phyloP scores from a whole-genome alignment of 2,113 vertebrate species.

The Scopus umbretta region DNA sequence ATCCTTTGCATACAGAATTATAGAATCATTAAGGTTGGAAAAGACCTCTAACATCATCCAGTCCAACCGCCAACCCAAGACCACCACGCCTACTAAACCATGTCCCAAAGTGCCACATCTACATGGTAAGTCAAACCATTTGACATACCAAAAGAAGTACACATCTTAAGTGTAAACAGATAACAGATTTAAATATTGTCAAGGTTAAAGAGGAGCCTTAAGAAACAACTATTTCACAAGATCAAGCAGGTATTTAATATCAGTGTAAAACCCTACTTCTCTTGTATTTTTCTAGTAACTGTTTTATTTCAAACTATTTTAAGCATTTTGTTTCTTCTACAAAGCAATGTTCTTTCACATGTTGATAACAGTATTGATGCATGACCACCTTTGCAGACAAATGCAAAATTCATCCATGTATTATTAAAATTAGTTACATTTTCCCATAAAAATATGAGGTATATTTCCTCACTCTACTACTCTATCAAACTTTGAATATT shows the following conservation, averaged over 20 bases:
- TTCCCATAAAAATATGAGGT: not conserved
- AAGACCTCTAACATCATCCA: too few species aligned
- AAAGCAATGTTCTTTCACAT: not conserved
- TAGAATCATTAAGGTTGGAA: too few species aligned
- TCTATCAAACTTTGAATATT: not conserved
- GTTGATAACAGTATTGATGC: not conserved
- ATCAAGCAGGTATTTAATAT: fast-evolving
- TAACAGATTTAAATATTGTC: not conserved
- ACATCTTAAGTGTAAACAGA: not conserved
- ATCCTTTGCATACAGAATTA: not conserved
- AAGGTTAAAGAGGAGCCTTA: not conserved
- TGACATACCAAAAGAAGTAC: not conserved
- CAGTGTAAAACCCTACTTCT: not conserved
- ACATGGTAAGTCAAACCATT: not conserved
- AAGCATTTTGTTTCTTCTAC: not conserved
- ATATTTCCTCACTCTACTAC: not conserved
- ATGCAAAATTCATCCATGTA: not conserved
- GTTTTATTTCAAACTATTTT: not conserved
- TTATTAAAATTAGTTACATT: not conserved
- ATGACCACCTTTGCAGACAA: not conserved
- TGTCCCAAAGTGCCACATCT: too few species aligned
- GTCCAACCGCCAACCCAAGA: too few species aligned
- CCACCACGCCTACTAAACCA: too few species aligned
- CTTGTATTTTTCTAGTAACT: not conserved
- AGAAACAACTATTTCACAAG: not conserved